These are phyloP conservation scores for Drosophila trapezifrons DNA, from an alignment of 1,140 invertebrate genomes.

Conservation along the genomic window DNA sequence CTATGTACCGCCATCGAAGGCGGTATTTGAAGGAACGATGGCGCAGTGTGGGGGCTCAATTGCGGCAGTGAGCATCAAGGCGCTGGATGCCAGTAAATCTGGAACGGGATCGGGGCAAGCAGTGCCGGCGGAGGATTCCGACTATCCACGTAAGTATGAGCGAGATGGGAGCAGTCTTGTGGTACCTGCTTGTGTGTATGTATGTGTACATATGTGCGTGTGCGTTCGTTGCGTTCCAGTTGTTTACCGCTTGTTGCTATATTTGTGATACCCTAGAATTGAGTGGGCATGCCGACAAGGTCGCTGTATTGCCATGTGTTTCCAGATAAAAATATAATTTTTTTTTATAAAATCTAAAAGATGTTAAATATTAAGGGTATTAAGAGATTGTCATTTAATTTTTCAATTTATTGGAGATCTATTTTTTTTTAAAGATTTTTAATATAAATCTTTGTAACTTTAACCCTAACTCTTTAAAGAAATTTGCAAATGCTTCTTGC, in stretches of 20 bases:
- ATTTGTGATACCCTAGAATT: conserved; percentile 16
- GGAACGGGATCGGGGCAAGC: not conserved
- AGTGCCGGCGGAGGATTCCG: conserved; percentile 51
- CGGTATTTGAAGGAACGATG: conserved; percentile 57
- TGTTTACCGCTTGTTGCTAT: conserved; percentile 32
- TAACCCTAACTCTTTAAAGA: too few species aligned
- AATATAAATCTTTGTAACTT: too few species aligned
- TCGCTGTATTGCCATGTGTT: too few species aligned
- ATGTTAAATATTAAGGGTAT: too few species aligned
- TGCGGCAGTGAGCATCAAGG: conserved; percentile 52
- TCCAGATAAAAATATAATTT: too few species aligned
- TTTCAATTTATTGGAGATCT: too few species aligned
- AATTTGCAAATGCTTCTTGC: too few species aligned
- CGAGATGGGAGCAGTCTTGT: not conserved
- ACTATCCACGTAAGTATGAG: conserved; percentile 65
- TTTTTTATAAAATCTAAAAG: too few species aligned
- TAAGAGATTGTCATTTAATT: too few species aligned
- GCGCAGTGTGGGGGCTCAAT: conserved; percentile 64
- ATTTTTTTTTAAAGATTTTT: too few species aligned
- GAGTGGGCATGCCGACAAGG: too few species aligned
- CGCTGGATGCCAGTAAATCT: conserved; percentile 8
- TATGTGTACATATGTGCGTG: not conserved
- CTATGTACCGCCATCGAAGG: conserved; percentile 66
- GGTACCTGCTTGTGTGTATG: conserved; percentile 2
- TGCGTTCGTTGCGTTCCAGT: conserved; percentile 22